Evolutionary conservation across 2,888 invertebrate species (phyloP).

Genomic region (Lasius fuliginosus): DNA sequence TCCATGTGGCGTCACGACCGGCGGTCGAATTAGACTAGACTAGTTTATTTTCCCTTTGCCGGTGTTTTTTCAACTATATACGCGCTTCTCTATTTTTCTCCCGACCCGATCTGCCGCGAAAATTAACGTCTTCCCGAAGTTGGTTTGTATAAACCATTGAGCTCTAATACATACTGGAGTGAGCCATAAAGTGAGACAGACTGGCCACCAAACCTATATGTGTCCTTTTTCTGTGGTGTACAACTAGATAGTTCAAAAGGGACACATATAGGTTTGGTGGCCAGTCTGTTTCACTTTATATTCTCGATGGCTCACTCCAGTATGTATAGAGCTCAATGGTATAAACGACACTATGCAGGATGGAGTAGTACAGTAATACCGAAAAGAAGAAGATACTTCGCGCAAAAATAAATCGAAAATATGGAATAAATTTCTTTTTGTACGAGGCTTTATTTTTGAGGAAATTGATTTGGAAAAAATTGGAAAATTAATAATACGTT

Average conservation of each 20-base stretch:
- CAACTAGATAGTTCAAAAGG: too few species aligned
- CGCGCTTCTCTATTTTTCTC: constrained; percentile 30
- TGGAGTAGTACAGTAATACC: background rate
- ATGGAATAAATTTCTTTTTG: background rate
- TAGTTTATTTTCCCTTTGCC: constrained; percentile 59
- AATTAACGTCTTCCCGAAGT: constrained; percentile 42
- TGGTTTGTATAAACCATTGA: constrained; percentile 13
- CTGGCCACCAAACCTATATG: too few species aligned
- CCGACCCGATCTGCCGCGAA: background rate
- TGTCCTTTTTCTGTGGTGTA: too few species aligned
- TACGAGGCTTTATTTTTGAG: background rate
- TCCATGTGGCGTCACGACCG: constrained; percentile 63
- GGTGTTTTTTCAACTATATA: constrained; percentile 25
- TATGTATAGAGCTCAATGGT: too few species aligned
- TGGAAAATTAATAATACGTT: background rate
- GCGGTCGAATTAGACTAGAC: constrained; percentile 43
- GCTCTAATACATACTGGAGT: too few species aligned
- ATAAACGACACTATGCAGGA: background rate
- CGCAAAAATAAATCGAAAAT: background rate
- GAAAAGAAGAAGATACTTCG: background rate
- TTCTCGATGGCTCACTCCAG: too few species aligned
- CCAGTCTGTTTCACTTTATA: too few species aligned
- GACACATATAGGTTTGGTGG: too few species aligned
- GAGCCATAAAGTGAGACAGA: too few species aligned
- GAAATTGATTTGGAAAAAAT: background rate